Evolutionary conservation across 2,888 invertebrate genomes (phyloP), one percentile per base, ranked within the genome.

Genomic region (Ischnura elegans): DNA sequence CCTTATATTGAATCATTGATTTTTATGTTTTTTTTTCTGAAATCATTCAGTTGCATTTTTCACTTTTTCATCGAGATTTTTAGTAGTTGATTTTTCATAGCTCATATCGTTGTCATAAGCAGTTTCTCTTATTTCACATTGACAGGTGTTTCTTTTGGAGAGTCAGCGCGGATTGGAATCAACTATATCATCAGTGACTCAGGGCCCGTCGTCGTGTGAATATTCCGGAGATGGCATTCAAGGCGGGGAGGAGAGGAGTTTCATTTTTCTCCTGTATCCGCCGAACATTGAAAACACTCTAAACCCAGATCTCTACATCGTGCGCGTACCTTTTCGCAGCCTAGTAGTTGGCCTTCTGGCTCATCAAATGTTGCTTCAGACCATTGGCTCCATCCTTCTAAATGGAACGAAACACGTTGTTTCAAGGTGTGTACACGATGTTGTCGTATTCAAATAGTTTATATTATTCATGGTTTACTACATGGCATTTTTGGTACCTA

Each of bases 351-450:
- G 99, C 2, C 97, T 99, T 94, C 96, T 99, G 94, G 98, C 99
- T 8, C 99, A 99, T 96, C 99, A 99, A 96, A 98, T 99, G 97
- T 96, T 99, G 93, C 97, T 99, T 55, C 99, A 99, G 96, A 98
- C 99, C 93, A 97, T 99, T 94, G 99, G 98, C 4, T 98, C 98
- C 95, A 97, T 99, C 29, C 96, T 99, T 36, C 97, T 99, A 84
- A 98, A 98, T 95, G 97, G 98, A 3, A 97, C 97, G 0, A 96
- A 97, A 25, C 97, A 97, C 94, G 96, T 97, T 25, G 97, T 97
- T 94, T 97, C 97, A 21, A 97, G 98, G 97, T 97, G 94, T 96
- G 87, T 97, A 97, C 46, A 95, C 96, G 95, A 95, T 96, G 96
- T 94, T 95, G 96, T 84, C 8, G 19, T 55, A 55, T 19, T 55